Base-by-base conservation (phyloP, 1,140 invertebrate species). In the Drosophila mayri region DNA sequence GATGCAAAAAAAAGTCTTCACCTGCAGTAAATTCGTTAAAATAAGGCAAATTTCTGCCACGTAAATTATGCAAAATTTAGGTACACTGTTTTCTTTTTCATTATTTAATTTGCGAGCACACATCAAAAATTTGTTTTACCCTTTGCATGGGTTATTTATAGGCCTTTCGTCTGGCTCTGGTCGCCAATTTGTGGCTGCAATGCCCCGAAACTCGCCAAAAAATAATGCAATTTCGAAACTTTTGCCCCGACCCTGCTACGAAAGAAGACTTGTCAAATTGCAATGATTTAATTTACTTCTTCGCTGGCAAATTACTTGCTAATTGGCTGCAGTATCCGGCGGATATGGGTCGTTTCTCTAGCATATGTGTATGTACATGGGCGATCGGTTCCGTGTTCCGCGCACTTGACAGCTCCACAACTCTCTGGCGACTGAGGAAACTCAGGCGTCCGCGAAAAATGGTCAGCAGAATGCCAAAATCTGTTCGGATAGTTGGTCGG, bases 381-480 rank as follows among this genome's bases (percentile, higher is more conserved):
- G 30, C 60, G 38, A 44, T 44, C 20, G 61, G 49, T 64, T 85
- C 52, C 74, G n/a, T 55, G 49, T 70, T 88, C 44, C 81, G 80
- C 73, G 84, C 65, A 73, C 81, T 66, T 78, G 85, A 85, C 73
- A 58, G 85, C 86, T 88, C 75, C 81, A 81, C 85, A 76, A 80
- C 47, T 76, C 74, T 72, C 74, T 71, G 79, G 63, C 77, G 75
- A 88, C 85, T 88, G 85, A 88, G 70, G 70, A 79, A 59, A 72
- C 41, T 84, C 84, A 87, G 84, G 80, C 85, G 85, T 84, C 84
- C 84, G 84, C 76, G 84, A 79, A 87, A 88, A 80, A 88, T 87
- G 72, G 77, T 84, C 88, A 55, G 20, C 52, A 55, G 52, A 88
- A 74, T 72, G 80, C 76, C 83, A 84, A 84, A 88, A 80, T 74